Percentiles rank a stretch among this genome's conserved stretches.
Conservation (phyloP, 2,113 vertebrate genomes). For the Bothrops jararaca region DNA sequence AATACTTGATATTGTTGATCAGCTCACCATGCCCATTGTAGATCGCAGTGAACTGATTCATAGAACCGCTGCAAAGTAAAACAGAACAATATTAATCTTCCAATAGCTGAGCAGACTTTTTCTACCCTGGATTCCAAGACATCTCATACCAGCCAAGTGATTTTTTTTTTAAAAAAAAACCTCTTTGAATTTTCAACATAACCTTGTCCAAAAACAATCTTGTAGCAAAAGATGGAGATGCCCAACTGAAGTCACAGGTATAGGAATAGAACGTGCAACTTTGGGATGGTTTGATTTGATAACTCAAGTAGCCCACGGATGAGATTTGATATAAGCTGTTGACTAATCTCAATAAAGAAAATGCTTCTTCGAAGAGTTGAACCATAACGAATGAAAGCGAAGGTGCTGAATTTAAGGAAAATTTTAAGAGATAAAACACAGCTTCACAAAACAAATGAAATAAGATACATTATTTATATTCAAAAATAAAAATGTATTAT, state of each 20-base stretch:
- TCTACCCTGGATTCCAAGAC: fast-evolving
- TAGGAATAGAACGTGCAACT: fast-evolving
- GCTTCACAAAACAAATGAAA: neutral
- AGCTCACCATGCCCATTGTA: conserved; percentile 90
- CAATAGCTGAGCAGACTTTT: fast-evolving
- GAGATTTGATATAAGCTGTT: neutral
- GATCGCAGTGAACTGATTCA: conserved; percentile 98
- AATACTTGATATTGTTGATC: conserved; percentile 99
- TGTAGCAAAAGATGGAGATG: neutral
- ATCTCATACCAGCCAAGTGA: fast-evolving
- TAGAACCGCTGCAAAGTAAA: conserved; percentile 82
- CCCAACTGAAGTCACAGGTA: neutral
- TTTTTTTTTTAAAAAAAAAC: neutral
- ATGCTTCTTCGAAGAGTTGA: fast-evolving
- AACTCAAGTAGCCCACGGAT: fast-evolving
- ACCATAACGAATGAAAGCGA: fast-evolving
- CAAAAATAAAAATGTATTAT: neutral
- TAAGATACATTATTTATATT: neutral
- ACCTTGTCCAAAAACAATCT: too few species aligned
- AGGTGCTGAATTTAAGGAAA: neutral
- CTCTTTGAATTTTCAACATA: neutral
- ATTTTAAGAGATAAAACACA: fast-evolving
- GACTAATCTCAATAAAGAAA: neutral
- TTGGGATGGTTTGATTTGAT: neutral
- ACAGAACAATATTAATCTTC: neutral